Conservation (phyloP, 2,888 invertebrate species). For the Torymus auratus region DNA sequence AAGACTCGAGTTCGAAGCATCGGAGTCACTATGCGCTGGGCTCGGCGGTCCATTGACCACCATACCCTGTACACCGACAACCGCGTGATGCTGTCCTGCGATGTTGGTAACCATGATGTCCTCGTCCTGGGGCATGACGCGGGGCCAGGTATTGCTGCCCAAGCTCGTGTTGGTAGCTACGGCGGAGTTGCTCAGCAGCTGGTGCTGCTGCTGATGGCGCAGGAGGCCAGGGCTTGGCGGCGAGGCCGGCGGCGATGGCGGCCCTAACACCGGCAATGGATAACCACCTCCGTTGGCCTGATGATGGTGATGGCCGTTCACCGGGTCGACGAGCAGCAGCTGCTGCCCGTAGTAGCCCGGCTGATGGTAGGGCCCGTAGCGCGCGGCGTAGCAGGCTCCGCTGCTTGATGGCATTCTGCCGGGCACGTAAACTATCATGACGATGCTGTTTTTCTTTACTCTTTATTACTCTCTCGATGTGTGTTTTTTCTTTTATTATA, state of each 20-base stretch:
- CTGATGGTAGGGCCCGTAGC: slow-evolving; percentile 68
- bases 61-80: slow-evolving; percentile 9
- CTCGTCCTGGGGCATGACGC: slow-evolving; percentile 75
- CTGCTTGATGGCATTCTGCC: slow-evolving; percentile 76
- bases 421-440: slow-evolving; percentile 76
- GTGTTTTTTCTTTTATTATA: slow-evolving; percentile 1
- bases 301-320: too few relatives aligned
- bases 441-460: slow-evolving; percentile 54
- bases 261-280: slow-evolving; percentile 11
- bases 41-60: slow-evolving; percentile 69
- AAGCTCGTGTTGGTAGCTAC: neutral
- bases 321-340: slow-evolving; percentile 31
- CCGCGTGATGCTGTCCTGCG: slow-evolving; percentile 42
- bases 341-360: slow-evolving; percentile 64
- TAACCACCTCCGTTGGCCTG: too few relatives aligned
- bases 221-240: slow-evolving; percentile 25
- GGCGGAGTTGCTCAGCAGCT: slow-evolving; percentile 28
- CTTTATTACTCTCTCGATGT: neutral
- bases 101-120: slow-evolving; percentile 63
- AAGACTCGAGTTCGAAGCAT: slow-evolving; percentile 74
- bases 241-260: slow-evolving; percentile 65
- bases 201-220: slow-evolving; percentile 39
- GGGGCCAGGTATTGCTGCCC: slow-evolving; percentile 65
- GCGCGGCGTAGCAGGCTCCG: slow-evolving; percentile 70
- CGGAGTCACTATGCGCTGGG: slow-evolving; percentile 75